Evolutionary conservation across 64 coral and sea anemone species (phyloP), one percentile per base, ranked within the genome.

Genomic region (Pocillopora verrucosa): DNA sequence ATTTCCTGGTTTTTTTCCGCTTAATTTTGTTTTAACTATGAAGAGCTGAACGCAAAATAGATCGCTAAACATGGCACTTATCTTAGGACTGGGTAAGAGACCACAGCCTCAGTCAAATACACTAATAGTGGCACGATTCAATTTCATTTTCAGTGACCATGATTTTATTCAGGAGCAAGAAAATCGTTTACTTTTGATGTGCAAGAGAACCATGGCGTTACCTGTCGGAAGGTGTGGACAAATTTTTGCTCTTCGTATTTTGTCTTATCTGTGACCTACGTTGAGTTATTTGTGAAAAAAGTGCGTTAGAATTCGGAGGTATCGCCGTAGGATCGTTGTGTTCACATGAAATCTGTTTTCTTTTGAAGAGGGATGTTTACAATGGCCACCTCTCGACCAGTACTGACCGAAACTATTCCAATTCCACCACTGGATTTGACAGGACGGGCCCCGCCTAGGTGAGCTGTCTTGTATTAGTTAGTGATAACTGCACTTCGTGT

Each of bases 121-220:
- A 22, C 57, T 56, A 19, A 58, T 57, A 26, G 20, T 34, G 10
- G 25, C 13, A 62, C 26, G 14, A 35, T 88, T 38, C 10, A 22
- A 13, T 86, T 12, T 86, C 13, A n/a, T 38, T 79, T 89, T 63
- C 56, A 98, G 96, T 93, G 96, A 98, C 80, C 96, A 98, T 34
- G 96, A 98, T 56, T 98, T 98, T 68, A 92, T 98, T 58, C 96
- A 95, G 87, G 96, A 98, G 14, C 96, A 98, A 79, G 96, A 98
- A 86, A 88, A 62, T 15, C 91, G 89, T 56, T 78, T 98, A 22
- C 60, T 98, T n/a, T 68, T 94, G 80, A 89, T 98, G 36, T 98
- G 96, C 56, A 98, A 98, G 62, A 86, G 96, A 85, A 95, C 93
- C 15, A 92, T 98, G 90, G 90, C 96, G 51, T 76, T 98, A 87